Evolutionary conservation across 2,113 vertebrate species (phyloP), one percentile per base, ranked within the genome.

Genomic region (Erythrocercus mccallii): DNA sequence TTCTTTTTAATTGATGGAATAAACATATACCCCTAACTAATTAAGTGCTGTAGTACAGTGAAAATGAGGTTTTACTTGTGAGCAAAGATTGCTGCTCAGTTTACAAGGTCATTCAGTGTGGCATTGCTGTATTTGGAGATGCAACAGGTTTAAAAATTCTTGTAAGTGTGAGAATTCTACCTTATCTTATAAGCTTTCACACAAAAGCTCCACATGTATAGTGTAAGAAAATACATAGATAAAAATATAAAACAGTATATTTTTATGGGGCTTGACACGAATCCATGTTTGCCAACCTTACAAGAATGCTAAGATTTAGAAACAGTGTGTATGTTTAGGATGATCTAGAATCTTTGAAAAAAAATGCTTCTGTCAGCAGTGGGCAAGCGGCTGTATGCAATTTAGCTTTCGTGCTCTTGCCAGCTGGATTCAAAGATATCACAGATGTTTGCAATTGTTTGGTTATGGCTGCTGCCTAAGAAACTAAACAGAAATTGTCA

Each of bases 361-460:
- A 90, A 95, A 93, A 10, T 66, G 62, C 50, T 80, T 61, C 68
- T 62, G 68, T 86, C 90, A 95, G 74, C 93, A 91, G n/a, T 20
- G 64, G 42, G 58, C 66, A 20, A 87, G 30, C 23, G 56, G 44
- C 68, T 88, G 11, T 27, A 5, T 69, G 30, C 35, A 85, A 85
- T 82, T 91, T 16, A 73, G 35, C 33, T 35, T 88, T 61, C 15
- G 18, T 1, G 0, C 9, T 83, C 47, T 56, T 90, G 81, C 93
- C 95, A 96, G 16, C 51, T 88, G 45, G 42, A 86, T 86, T 72
- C 58, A 88, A 44, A 90, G 71, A 37, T 77, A 88, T 13, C 33
- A 69, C 74, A 90, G 58, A 81, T 81, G 64, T 90, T 95, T 96
- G 81, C 60, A 77, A 30, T 86, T 56, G 22, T 28, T 77, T 54